Evolutionary conservation across 2,113 vertebrate genomes (phyloP).

Genomic region (Vanacampus margaritifer): DNA sequence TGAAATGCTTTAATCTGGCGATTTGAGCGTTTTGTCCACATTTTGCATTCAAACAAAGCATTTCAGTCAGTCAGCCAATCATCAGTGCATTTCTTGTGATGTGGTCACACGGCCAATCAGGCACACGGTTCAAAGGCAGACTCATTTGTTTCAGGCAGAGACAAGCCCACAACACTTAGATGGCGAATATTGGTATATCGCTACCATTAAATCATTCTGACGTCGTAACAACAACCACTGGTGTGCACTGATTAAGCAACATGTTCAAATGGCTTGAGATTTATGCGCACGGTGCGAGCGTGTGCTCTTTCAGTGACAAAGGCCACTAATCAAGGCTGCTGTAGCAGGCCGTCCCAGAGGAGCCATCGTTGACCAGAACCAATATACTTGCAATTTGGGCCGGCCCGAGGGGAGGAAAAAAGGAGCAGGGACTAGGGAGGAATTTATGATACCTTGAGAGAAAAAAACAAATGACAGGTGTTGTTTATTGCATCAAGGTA

Average conservation of each 20-base stretch:
- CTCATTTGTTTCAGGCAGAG: too few species aligned
- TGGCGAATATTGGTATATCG: too few species aligned
- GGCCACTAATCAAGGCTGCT: conserved; percentile 1
- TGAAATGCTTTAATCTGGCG: too few species aligned
- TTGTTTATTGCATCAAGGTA: not conserved
- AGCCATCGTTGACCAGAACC: not conserved
- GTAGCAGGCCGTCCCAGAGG: not conserved
- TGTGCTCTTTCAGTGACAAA: not conserved
- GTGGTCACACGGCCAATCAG: not conserved
- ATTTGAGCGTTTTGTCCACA: too few species aligned
- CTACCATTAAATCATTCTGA: too few species aligned
- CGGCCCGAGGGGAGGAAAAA: conserved; percentile 3
- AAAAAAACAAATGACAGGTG: conserved; percentile 4
- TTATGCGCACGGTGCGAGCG: not conserved
- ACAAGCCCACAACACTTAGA: too few species aligned
- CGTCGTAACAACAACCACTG: not conserved
- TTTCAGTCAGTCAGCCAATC: too few species aligned
- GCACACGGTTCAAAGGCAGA: too few species aligned
- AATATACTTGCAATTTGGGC: conserved; percentile 6
- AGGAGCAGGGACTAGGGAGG: not conserved
- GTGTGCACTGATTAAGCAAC: too few species aligned
- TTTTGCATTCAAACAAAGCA: too few species aligned
- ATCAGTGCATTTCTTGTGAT: too few species aligned
- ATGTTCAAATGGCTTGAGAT: not conserved
- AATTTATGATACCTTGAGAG: conserved; percentile 11